Evolutionary conservation across 2,113 vertebrate species (phyloP), one percentile per base, ranked within the genome.

Genomic region (Urocynchramus pylzowi): DNA sequence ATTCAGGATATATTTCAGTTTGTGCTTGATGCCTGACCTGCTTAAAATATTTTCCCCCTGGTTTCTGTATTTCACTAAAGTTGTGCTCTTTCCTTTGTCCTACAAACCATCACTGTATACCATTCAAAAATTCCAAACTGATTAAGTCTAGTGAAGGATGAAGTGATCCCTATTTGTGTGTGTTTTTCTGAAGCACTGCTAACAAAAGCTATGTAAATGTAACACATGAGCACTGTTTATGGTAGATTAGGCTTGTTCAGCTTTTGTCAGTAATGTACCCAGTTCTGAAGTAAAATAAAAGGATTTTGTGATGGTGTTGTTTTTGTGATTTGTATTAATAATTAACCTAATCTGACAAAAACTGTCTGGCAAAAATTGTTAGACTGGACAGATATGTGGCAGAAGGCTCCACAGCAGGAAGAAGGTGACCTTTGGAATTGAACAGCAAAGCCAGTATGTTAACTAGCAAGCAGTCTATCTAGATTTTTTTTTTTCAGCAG

Each of bases 281-380:
- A 28, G 67, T 76, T 79, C 74, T 39, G 42, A 93, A 71, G 73
- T 83, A 85, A 91, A 95, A 84, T 50, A 81, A 81, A 89, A 89
- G 61, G 49, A 60, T 89, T 93, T 87, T 53, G 47, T 79, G 26
- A 30, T 71, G 65, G 82, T 16, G 56, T 68, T 95, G 87, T 75
- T 91, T 96, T 88, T 81, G 73, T 87, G n/a, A 79, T 87, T 91
- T 76, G 22, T 10, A 26, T 81, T 95, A 86, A 96, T 90, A 88
- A 83, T 95, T 96, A 94, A 93, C 67, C 26, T 85, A 37, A 83
- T 41, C 44, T 93, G 53, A 82, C 61, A 95, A 89, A 93, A 90
- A 52, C 17, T 79, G 1, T 61, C 37, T 63, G 54, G 11, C 24
- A 93, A 50, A 91, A 94, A 85, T 54, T 84, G 50, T 63, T 83